A percentile compares a stretch with the other conserved stretches of the same genome.
These are phyloP conservation scores for Heliothis subflexa DNA, from an alignment of 1,140 invertebrate genomes.

Conservation along the genomic window DNA sequence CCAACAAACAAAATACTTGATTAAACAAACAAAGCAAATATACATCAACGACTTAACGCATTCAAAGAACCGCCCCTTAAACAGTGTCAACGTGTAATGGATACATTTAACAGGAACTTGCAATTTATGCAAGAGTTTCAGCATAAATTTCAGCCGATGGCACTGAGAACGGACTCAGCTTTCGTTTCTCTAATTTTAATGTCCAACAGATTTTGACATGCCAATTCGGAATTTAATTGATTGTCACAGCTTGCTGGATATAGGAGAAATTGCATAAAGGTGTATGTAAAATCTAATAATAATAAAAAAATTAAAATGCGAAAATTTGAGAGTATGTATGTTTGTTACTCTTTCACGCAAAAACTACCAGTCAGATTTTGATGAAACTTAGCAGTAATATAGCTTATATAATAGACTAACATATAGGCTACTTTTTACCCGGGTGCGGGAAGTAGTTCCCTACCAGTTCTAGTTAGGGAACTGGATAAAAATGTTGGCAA, in stretches of 20 bases:
- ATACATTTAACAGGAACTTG: constrained; percentile 75
- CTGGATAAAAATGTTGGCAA: no score
- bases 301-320: no score
- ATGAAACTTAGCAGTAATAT: no score
- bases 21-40: background rate
- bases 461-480: no score
- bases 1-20: background rate
- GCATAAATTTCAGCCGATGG: constrained; percentile 66
- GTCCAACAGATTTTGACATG: constrained; percentile 40
- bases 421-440: no score
- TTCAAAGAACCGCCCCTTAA: constrained; percentile 56
- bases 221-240: constrained; percentile 35
- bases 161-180: constrained; percentile 58
- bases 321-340: no score
- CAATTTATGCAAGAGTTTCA: constrained; percentile 74
- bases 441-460: no score
- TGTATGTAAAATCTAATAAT: no score
- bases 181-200: constrained; percentile 59
- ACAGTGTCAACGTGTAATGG: constrained; percentile 75
- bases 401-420: no score
- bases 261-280: background rate
- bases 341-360: no score
- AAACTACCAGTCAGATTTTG: no score
- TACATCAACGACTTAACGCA: constrained; percentile 16
- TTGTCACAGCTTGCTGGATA: background rate